Evolutionary conservation across 2,113 vertebrate genomes (phyloP), one percentile per base, ranked within the genome.

Genomic region (Edolisoma coerulescens): DNA sequence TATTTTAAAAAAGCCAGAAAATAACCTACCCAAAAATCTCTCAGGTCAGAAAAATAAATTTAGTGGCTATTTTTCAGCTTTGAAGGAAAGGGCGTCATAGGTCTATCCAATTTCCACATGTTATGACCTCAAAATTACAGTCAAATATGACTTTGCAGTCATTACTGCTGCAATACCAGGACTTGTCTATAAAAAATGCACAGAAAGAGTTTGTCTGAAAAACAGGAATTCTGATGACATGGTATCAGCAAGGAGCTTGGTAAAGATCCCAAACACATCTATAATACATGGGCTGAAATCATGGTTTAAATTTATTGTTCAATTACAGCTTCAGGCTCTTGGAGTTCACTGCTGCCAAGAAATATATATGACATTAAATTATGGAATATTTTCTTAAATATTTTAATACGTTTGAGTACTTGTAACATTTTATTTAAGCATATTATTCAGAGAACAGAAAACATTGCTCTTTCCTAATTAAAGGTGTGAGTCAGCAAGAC

Each of bases 401-500:
- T 96, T 97, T 96, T 93, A 94, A 96, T 97, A 91, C 9, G 0
- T 96, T 95, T 96, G 77, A 97, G 95, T 94, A 94, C 85, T 87
- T 88, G 71, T 92, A 95, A 90, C 78, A 65, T 94, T 96, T 96
- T 96, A 90, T 94, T 95, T 94, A 94, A 96, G 65, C 64, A 86
- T 93, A 93, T 96, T 97, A 96, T 97, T 96, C 96, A 91, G 79
- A 84, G 81, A 96, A 94, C 81, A 95, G 90, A 96, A 95, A 97
- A 96, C 70, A 94, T 93, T 95, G 93, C 95, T 97, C 54, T 97
- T 96, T 96, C 68, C 84, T 97, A 96, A 96, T 97, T 97, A 97
- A 96, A 95, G 73, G 60, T 86, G 69, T 96, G 95, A 96, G 95
- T 96, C 96, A 97, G 96, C 95, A 95, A 84, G 89, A 71, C 86